A percentile compares a stretch with the other conserved stretches of the same genome.
Evolutionary conservation across 2,888 invertebrate species (phyloP).

Genomic region (Agrotis clavis): DNA sequence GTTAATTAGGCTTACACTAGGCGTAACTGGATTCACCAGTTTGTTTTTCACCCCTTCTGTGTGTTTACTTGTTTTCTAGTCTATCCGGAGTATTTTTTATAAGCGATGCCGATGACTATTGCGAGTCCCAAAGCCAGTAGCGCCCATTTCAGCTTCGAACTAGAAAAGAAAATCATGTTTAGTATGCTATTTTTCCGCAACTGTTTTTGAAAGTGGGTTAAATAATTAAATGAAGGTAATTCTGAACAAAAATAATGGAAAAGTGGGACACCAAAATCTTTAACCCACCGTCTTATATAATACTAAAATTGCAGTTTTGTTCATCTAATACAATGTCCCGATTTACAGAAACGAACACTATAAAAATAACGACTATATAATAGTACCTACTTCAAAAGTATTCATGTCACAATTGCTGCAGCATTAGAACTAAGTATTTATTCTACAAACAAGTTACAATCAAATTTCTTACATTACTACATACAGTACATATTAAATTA

Average conservation of each 20-base stretch:
- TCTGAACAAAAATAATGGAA: neutral
- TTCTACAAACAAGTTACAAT: constrained; percentile 1
- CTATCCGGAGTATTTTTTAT: constrained; percentile 73
- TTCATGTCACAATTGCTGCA: neutral
- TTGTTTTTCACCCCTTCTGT: constrained; percentile 56
- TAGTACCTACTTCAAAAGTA: neutral
- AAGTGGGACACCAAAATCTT: neutral
- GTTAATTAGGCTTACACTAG: constrained; percentile 55
- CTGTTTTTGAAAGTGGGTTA: constrained; percentile 16
- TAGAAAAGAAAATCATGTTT: constrained; percentile 51
- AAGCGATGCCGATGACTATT: constrained; percentile 74
- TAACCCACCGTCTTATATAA: constrained; percentile 8
- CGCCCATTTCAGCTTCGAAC: constrained; percentile 78
- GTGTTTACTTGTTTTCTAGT: constrained; percentile 36
- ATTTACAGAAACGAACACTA: neutral
- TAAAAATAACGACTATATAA: neutral
- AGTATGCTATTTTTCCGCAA: neutral
- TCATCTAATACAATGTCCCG: neutral
- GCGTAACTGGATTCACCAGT: constrained; percentile 58
- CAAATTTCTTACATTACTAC: constrained; percentile 10
- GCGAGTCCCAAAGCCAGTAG: constrained; percentile 79
- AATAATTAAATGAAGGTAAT: neutral
- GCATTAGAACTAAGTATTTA: neutral
- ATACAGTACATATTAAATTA: constrained; percentile 17
- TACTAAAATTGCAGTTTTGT: constrained; percentile 1